Conservation (phyloP, 2,797 vertebrate species). For the Silurus lanzhouensis region DNA sequence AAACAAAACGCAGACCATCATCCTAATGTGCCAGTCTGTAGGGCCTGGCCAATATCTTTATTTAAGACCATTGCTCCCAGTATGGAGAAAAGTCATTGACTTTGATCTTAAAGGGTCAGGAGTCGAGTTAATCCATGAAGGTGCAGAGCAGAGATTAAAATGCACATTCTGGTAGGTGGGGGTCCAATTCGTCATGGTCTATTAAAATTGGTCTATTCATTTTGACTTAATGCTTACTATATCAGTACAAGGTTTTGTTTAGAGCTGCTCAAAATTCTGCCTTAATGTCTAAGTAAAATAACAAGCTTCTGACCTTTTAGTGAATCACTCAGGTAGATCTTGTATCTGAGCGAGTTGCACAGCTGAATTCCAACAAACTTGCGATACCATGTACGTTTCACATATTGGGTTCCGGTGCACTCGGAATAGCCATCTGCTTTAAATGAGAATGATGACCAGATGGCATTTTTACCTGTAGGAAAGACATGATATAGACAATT, state of each 20-base stretch:
- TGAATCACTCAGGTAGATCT: slow-evolving; percentile 96
- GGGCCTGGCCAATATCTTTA: background rate
- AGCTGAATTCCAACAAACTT: slow-evolving; percentile 98
- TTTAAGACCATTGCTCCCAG: background rate
- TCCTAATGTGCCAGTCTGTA: background rate
- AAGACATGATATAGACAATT: slow-evolving; percentile 8
- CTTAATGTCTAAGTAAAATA: background rate
- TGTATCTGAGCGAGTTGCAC: slow-evolving; percentile 97
- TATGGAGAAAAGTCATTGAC: background rate
- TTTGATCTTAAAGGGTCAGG: background rate
- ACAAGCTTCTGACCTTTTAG: slow-evolving; percentile 82
- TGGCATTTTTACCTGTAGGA: slow-evolving; percentile 88
- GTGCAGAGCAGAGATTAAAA: background rate
- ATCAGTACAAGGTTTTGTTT: background rate
- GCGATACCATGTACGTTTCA: slow-evolving; percentile 98
- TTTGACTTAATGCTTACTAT: background rate
- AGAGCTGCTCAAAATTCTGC: background rate
- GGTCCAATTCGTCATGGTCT: background rate
- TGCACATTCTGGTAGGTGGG: background rate
- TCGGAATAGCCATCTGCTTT: slow-evolving; percentile 89
- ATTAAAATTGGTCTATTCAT: background rate
- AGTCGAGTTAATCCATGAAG: background rate
- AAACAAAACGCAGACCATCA: background rate
- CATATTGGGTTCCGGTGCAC: slow-evolving; percentile 89
- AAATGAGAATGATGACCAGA: slow-evolving; percentile 95